Evolutionary conservation across 1,140 invertebrate genomes (phyloP), one percentile per base, ranked within the genome.

Genomic region (Lepidurus arcticus): DNA sequence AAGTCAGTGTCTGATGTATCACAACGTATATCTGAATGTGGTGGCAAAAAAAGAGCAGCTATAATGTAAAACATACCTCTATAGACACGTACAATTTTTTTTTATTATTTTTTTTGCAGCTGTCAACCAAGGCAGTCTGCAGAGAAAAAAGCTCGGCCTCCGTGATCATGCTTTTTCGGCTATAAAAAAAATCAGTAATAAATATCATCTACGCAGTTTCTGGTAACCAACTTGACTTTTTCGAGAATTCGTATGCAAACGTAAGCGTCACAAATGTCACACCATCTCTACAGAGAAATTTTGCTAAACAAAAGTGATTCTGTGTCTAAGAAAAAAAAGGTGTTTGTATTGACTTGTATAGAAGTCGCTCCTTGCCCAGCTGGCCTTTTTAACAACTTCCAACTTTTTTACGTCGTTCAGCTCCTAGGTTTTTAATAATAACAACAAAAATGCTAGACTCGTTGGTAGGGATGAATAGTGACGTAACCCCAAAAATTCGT

Each of bases 41-140:
- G 0, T 65, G 13, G 53, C 53, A 65, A 65, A 21, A 16, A 65
- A 65, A 65, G 53, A 65, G 53, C 53, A 65, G 53, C 53, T 65
- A 65, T 65, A 65, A 65, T 65, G 53, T 65, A 65, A 65, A 65
- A 65, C 16, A 65, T 65, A 65, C 53, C 53, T 65, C 53, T n/a
- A 21, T 65, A 65, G 53, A 65, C 53, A 65, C 53, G 53, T 65
- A 65, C 53, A 65, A 65, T 65, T 10, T 65, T 53, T 5, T n/a
- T 10, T 65, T 65, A n/a, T n/a, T n/a, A n/a, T 21, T 65, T 13
- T 65, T 21, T 65, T 21, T n/a, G 53, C 21, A n/a, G 53, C 53
- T 21, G 16, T 65, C 21, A n/a, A 13, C 21, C 16, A n/a, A 65
- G 45, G 53, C 53, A 21, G 53, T 21, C 53, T 65, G 53, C 21